Conservation (phyloP, 2,888 invertebrate species). For the Noctuana brunneofusca region DNA sequence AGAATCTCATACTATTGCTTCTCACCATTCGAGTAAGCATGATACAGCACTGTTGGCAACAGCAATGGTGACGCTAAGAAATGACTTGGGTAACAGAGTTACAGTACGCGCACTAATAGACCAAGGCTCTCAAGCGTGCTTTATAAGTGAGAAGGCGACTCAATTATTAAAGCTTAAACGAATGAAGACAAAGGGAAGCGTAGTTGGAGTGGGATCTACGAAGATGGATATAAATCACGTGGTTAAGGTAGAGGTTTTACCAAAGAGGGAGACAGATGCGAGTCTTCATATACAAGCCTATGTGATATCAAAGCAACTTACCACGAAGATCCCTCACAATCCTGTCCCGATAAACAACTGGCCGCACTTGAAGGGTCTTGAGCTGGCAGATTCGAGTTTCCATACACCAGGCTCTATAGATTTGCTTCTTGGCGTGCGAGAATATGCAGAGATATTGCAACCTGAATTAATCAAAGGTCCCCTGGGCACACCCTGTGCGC, state of each 20-base stretch:
- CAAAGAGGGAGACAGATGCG: slow-evolving; percentile 27
- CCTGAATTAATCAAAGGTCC: slow-evolving; percentile 38
- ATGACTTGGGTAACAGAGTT: neutral
- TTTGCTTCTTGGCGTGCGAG: slow-evolving; percentile 40
- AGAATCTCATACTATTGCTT: slow-evolving; percentile 5
- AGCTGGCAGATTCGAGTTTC: slow-evolving; percentile 18
- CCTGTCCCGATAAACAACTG: slow-evolving; percentile 31
- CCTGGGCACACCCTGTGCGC: slow-evolving; percentile 39
- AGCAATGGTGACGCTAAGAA: slow-evolving; percentile 5
- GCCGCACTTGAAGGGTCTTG: slow-evolving; percentile 30
- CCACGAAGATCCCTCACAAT: slow-evolving; percentile 37
- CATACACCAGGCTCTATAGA: slow-evolving; percentile 39
- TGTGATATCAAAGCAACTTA: slow-evolving; percentile 39
- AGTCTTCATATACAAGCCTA: slow-evolving; percentile 33
- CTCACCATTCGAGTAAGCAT: slow-evolving; percentile 3
- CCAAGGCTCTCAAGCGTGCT: slow-evolving; percentile 37
- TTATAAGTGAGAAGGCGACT: slow-evolving; percentile 38
- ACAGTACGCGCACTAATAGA: slow-evolving; percentile 33
- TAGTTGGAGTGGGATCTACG: slow-evolving; percentile 30
- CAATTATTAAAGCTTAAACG: slow-evolving; percentile 33
- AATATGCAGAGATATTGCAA: slow-evolving; percentile 38
- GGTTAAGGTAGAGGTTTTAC: slow-evolving; percentile 33
- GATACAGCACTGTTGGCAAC: slow-evolving; percentile 7
- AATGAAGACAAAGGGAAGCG: slow-evolving; percentile 26
- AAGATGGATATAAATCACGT: slow-evolving; percentile 31